Conservation (phyloP, 1,140 invertebrate species). For the Argopecten irradians region DNA sequence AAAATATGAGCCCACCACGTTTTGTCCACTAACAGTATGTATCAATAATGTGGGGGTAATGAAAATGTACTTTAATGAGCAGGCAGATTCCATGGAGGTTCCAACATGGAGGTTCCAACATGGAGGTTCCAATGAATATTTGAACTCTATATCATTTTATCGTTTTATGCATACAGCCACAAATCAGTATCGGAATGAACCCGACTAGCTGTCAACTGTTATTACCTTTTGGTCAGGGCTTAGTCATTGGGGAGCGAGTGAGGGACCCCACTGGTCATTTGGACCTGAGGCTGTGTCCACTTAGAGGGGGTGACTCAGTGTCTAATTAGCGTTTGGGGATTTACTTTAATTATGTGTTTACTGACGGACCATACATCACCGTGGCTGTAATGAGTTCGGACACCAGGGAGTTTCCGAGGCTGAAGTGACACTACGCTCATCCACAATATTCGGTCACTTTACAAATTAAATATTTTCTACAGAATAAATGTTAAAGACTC, state of each 20-base stretch:
- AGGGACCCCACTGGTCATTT: background rate
- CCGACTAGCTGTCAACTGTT: background rate
- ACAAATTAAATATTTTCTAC: background rate
- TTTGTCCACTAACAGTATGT: no score
- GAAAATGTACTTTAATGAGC: no score
- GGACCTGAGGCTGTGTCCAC: background rate
- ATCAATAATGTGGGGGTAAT: no score
- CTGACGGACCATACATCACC: background rate
- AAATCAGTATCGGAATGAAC: background rate
- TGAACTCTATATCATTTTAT: background rate
- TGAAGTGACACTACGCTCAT: background rate
- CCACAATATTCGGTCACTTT: background rate
- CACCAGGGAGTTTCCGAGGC: background rate
- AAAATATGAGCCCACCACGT: no score
- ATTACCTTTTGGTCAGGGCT: background rate
- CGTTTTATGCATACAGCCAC: background rate
- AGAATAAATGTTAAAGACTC: background rate
- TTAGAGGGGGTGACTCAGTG: background rate
- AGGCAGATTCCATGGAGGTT: no score
- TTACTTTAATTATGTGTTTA: conserved; percentile 19
- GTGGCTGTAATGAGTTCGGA: background rate
- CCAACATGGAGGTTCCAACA: no score
- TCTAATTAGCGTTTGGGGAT: background rate
- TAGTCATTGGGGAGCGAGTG: background rate
- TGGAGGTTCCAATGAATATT: background rate